A percentile compares a stretch with the other conserved stretches of the same genome.
Evolutionary conservation across 1,140 invertebrate species (phyloP).

Genomic region (Papilio polyxenes): DNA sequence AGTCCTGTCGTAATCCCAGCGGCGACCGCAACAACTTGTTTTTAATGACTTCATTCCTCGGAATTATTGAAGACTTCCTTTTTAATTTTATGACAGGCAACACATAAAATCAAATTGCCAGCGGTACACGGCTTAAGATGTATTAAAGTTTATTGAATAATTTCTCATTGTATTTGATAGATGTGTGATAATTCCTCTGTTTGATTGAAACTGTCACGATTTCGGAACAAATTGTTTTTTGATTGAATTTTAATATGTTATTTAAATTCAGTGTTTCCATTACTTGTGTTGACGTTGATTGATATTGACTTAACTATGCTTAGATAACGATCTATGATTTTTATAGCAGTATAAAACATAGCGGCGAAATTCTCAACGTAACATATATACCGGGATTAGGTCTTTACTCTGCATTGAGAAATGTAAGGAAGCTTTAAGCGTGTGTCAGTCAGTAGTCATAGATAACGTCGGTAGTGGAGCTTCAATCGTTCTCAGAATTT

Average conservation of each 20-base stretch:
- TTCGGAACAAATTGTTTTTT: conserved; percentile 37
- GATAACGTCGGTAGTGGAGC: not conserved
- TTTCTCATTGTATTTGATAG: conserved; percentile 23
- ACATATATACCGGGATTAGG: not conserved
- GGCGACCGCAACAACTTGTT: not conserved
- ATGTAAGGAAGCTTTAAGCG: not conserved
- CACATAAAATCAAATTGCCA: conserved; percentile 22
- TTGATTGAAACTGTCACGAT: conserved; percentile 25
- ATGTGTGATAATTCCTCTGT: not conserved
- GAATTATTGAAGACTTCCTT: conserved; percentile 31
- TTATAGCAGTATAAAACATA: not conserved
- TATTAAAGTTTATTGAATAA: conserved; percentile 14
- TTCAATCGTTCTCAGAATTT: not conserved
- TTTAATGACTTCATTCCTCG: conserved; percentile 29
- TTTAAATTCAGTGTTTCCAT: conserved; percentile 34
- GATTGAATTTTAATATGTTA: conserved; percentile 36
- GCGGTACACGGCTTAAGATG: not conserved
- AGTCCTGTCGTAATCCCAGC: conserved; percentile 7
- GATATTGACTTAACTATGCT: conserved; percentile 22
- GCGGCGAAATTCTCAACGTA: not conserved
- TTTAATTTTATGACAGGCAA: conserved; percentile 29
- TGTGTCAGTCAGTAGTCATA: not conserved
- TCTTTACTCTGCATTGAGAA: not conserved
- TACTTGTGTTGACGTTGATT: conserved; percentile 30
- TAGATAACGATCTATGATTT: not conserved